Evolutionary conservation across 2,797 vertebrate genomes (phyloP), one percentile per base, ranked within the genome.

Genomic region (Pitangus sulphuratus): DNA sequence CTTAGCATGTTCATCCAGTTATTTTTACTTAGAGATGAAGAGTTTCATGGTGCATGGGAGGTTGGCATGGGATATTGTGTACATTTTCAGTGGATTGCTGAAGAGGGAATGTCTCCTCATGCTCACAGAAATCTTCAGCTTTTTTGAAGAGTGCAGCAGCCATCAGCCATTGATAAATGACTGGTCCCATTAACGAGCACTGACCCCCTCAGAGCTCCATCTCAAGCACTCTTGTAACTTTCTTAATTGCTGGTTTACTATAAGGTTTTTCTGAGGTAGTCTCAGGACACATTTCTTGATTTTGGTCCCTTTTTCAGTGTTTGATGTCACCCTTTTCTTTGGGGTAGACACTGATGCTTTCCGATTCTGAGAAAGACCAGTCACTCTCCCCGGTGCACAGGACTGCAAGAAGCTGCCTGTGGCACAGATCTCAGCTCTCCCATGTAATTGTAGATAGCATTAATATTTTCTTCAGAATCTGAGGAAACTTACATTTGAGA

Each of bases 161-260:
- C 25, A 5, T 65, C 54, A 72, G 58, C 31, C 30, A 14, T 13
- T 58, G 66, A 12, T 24, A 37, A 69, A 22, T 26, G 31, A 33
- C 37, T 58, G 47, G 12, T 31, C 31, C 18, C 1, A 0, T 45
- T 26, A 64, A 37, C 0, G 0, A 84, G n/a, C 11, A 61, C 45
- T 53, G 77, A 50, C 12, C 25, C 6, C 19, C 53, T 33, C 2
- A 30, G 54, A 70, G 7, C 14, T 78, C 16, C 24, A 57, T 31
- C 22, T 57, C 33, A 39, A 75, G 24, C 8, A 48, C 24, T 72
- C 20, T 16, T 44, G 21, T 22, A 65, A n/a, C 12, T 84, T 71
- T 53, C 11, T 51, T 42, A 68, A 40, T 42, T 84, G 18, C 28
- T 82, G 18, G 15, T 64, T 79, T 50, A 15, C 28, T 44, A 0